A percentile compares a stretch with the other conserved stretches of the same genome.
Conservation (phyloP, 2,888 invertebrate species). For the Nomada hirtipes region DNA sequence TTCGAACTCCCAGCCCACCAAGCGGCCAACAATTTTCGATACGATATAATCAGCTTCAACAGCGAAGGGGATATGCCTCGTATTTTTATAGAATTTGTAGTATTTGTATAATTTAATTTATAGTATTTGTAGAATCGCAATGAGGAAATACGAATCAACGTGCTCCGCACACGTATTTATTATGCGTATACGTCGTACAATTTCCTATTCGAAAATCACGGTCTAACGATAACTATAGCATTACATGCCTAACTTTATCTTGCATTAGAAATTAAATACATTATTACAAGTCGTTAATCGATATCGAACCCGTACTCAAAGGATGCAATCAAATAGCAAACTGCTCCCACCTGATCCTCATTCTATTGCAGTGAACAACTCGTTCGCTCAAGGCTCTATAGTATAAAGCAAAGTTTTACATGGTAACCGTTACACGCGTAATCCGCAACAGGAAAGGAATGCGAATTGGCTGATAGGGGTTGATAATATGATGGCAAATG, state of each 20-base stretch:
- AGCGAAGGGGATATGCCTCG: not conserved
- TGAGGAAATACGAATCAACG: not conserved
- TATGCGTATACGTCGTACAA: not conserved
- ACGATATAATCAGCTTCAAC: slow-evolving; percentile 30
- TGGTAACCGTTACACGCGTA: not conserved
- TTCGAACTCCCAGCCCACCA: not conserved
- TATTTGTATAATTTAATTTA: no score
- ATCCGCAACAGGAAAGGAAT: not conserved
- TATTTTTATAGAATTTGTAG: no score
- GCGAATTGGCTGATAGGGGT: not conserved
- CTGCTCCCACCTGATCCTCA: not conserved
- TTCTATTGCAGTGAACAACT: not conserved
- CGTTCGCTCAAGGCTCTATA: not conserved
- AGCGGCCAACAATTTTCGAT: slow-evolving; percentile 23
- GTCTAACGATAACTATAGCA: not conserved
- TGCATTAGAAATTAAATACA: no score
- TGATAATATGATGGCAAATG: slow-evolving; percentile 14
- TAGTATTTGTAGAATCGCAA: slow-evolving; percentile 36
- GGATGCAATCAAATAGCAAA: not conserved
- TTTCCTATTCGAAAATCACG: slow-evolving; percentile 22
- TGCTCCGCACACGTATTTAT: not conserved
- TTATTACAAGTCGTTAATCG: no score
- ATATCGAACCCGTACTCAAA: no score
- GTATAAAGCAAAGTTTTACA: no score
- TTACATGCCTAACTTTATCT: no score